These are phyloP conservation scores for Caranx ignobilis DNA, from an alignment of 2,113 vertebrate genomes.

Conservation along the genomic window DNA sequence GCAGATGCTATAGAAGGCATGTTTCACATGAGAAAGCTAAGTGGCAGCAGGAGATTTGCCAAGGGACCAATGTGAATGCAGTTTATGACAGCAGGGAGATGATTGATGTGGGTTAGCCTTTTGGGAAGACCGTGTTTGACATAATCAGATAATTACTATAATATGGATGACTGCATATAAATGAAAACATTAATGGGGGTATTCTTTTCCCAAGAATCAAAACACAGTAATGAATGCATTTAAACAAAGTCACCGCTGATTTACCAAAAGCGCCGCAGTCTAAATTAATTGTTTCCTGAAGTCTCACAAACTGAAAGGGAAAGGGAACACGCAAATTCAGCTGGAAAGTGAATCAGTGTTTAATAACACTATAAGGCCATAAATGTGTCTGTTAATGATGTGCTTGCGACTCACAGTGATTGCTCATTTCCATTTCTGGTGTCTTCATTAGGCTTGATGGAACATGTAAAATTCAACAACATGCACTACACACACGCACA, in stretches of 20 bases:
- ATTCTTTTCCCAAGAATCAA: constrained; percentile 21
- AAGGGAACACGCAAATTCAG: not conserved
- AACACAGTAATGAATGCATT: constrained; percentile 10
- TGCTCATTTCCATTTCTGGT: constrained; percentile 56
- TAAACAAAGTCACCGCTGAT: constrained; percentile 28
- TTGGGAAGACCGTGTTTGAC: constrained; percentile 56
- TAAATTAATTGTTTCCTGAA: constrained; percentile 30
- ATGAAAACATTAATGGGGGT: constrained; percentile 53
- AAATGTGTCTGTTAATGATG: constrained; percentile 37
- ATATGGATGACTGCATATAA: constrained; percentile 63
- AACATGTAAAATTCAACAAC: constrained; percentile 36
- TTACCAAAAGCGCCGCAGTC: constrained; percentile 30
- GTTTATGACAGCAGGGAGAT: constrained; percentile 46
- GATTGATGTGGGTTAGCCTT: constrained; percentile 49
- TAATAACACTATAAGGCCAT: constrained; percentile 7
- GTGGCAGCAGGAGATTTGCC: constrained; percentile 36
- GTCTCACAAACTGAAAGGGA: constrained; percentile 20
- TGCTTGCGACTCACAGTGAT: constrained; percentile 24
- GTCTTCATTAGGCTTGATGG: constrained; percentile 56
- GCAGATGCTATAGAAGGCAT: not conserved
- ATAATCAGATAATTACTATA: constrained; percentile 59
- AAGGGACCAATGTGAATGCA: constrained; percentile 19
- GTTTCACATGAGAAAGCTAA: constrained; percentile 20
- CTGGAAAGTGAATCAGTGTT: constrained; percentile 21
- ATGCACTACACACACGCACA: not conserved